Conservation (phyloP, 2,888 invertebrate genomes). For the Caenorhabditis doughertyi region DNA sequence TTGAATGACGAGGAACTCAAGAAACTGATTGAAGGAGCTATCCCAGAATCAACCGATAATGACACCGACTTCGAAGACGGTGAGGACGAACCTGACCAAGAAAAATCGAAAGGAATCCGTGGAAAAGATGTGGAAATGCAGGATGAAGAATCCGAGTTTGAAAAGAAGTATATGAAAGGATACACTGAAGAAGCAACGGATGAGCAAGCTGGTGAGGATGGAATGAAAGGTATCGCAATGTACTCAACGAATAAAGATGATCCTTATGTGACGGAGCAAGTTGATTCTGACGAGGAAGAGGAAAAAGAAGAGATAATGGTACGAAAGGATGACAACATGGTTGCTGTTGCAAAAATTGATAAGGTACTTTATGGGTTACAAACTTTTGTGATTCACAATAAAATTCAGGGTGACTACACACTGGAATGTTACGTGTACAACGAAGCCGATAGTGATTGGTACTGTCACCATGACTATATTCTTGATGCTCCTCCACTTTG, state of each 20-base stretch:
- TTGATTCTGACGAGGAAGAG: slow-evolving; percentile 77
- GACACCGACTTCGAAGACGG: slow-evolving; percentile 68
- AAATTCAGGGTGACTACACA: slow-evolving; percentile 75
- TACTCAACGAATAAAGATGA: slow-evolving; percentile 77
- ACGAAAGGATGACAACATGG: slow-evolving; percentile 91
- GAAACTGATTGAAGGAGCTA: slow-evolving; percentile 75
- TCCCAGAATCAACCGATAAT: slow-evolving; percentile 59
- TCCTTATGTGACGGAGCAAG: slow-evolving; percentile 78
- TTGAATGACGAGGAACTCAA: slow-evolving; percentile 73
- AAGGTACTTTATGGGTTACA: slow-evolving; percentile 86
- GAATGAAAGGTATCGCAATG: slow-evolving; percentile 79
- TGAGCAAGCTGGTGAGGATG: slow-evolving; percentile 32
- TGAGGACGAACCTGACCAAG: slow-evolving; percentile 51
- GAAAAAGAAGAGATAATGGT: slow-evolving; percentile 91
- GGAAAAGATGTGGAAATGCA: slow-evolving; percentile 57
- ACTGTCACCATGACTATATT: slow-evolving; percentile 91
- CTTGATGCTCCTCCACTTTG: slow-evolving; percentile 93
- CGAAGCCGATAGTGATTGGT: slow-evolving; percentile 91
- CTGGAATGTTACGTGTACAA: slow-evolving; percentile 89
- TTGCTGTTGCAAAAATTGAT: slow-evolving; percentile 90
- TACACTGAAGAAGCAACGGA: slow-evolving; percentile 59
- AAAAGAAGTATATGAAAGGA: slow-evolving; percentile 69
- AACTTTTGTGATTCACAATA: neutral
- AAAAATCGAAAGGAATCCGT: slow-evolving; percentile 38
- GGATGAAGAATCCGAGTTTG: slow-evolving; percentile 61